Evolutionary conservation across 2,797 vertebrate species (phyloP).

Genomic region (Lemur catta): DNA sequence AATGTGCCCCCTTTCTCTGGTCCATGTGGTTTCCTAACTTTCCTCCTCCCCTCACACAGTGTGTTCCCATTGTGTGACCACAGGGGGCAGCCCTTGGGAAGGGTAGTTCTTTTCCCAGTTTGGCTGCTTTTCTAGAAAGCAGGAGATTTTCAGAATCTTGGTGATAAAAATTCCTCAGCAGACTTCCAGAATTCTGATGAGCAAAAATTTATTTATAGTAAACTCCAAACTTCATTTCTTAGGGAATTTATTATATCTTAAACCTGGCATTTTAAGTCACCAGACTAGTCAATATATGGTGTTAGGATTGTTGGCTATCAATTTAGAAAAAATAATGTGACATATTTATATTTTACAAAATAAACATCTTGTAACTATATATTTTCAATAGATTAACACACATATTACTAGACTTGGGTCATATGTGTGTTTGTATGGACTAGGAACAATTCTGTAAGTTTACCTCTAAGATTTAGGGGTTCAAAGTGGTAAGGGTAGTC

Average conservation of each 20-base stretch:
- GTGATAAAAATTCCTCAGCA: not conserved
- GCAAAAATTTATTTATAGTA: not conserved
- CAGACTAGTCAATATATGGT: not conserved
- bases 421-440: not conserved
- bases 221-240: not conserved
- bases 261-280: not conserved
- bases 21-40: not conserved
- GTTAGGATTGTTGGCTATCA: not conserved
- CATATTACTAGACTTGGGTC: not conserved
- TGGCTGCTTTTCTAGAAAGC: not conserved
- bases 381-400: not conserved
- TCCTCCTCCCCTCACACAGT: not conserved
- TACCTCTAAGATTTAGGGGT: not conserved
- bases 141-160: not conserved
- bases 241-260: not conserved
- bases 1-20: not conserved
- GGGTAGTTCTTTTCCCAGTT: not conserved
- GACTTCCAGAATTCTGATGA: conserved; percentile 25
- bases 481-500: not conserved
- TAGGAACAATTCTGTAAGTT: not conserved
- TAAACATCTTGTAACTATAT: not conserved
- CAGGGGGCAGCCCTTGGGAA: not conserved
- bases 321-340: not conserved
- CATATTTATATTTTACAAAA: not conserved
- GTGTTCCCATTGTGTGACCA: not conserved